Percentiles rank a stretch among this genome's conserved stretches.
phyloP scores from a whole-genome alignment of 2,888 invertebrate genomes.

The Helicoverpa assulta region DNA sequence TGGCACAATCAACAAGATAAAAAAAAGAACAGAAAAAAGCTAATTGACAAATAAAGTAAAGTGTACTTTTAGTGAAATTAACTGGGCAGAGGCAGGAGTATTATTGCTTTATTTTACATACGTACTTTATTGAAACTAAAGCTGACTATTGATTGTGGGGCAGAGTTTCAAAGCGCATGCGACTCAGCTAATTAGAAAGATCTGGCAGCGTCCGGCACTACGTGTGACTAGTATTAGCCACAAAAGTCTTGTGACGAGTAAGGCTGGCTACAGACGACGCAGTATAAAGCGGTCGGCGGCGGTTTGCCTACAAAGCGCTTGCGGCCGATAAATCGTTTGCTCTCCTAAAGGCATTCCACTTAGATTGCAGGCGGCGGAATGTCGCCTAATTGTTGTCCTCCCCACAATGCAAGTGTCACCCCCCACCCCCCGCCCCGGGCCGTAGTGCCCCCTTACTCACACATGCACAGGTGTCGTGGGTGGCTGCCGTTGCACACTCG shows the following conservation, averaged over 20 bases:
- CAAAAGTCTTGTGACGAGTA: constrained; percentile 15
- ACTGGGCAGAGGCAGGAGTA: too few relatives aligned
- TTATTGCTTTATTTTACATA: too few relatives aligned
- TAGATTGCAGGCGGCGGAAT: constrained; percentile 71
- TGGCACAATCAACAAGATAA: background rate
- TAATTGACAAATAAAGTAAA: too few relatives aligned
- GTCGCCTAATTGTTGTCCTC: constrained; percentile 67
- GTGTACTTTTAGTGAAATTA: too few relatives aligned
- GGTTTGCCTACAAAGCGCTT: constrained; percentile 50
- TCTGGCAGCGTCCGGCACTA: constrained; percentile 9
- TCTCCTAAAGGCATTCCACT: constrained; percentile 68
- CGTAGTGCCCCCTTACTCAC: background rate
- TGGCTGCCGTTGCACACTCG: constrained; percentile 1
- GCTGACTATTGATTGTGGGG: constrained; percentile 12
- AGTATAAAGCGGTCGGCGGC: constrained; percentile 7
- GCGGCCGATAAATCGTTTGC: constrained; percentile 63
- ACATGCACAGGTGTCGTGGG: constrained; percentile 34
- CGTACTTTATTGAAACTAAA: background rate
- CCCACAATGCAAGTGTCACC: constrained; percentile 17
- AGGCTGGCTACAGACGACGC: constrained; percentile 3
- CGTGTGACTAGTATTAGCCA: constrained; percentile 4
- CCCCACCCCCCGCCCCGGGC: background rate
- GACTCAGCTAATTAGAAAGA: constrained; percentile 33
- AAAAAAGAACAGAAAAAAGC: too few relatives aligned
- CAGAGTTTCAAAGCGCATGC: constrained; percentile 19